Percentiles rank a stretch among this genome's conserved stretches.
phyloP scores from a whole-genome alignment of 1,140 invertebrate genomes.

The Paramacrobiotus metropolitanus region DNA sequence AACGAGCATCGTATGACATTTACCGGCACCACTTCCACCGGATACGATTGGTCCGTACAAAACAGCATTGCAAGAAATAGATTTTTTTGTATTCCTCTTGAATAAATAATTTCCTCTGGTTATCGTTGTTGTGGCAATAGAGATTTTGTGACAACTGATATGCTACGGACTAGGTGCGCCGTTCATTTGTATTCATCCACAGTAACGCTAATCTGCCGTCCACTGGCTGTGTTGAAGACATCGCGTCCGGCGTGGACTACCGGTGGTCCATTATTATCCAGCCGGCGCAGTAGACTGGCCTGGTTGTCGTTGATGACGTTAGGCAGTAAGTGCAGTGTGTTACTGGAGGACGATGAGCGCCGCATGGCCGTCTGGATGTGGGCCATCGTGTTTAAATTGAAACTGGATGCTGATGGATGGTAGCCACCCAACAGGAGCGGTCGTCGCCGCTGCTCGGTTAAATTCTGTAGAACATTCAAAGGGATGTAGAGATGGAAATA shows the following conservation, averaged over 20 bases:
- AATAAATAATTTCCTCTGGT: too few relatives aligned
- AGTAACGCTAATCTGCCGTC: not conserved
- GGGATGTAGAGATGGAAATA: too few relatives aligned
- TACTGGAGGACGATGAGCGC: not conserved
- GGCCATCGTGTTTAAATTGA: not conserved
- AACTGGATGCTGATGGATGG: not conserved
- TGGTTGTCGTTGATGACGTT: not conserved
- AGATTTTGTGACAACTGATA: too few relatives aligned
- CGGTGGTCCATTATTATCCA: not conserved
- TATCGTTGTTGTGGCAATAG: too few relatives aligned
- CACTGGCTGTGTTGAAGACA: not conserved
- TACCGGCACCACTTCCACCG: too few relatives aligned
- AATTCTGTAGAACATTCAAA: too few relatives aligned
- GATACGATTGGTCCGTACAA: too few relatives aligned
- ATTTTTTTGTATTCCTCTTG: too few relatives aligned
- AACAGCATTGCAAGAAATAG: too few relatives aligned
- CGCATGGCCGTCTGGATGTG: not conserved
- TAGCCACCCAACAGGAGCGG: not conserved
- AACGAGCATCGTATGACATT: too few relatives aligned
- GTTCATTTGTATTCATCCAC: slow-evolving; percentile 1
- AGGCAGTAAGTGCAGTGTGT: not conserved
- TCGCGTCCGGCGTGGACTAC: not conserved
- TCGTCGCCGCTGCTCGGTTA: not conserved
- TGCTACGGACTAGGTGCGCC: too few relatives aligned
- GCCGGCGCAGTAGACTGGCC: not conserved